Conservation (phyloP, 2,888 invertebrate species). For the Machimus rusticus region DNA sequence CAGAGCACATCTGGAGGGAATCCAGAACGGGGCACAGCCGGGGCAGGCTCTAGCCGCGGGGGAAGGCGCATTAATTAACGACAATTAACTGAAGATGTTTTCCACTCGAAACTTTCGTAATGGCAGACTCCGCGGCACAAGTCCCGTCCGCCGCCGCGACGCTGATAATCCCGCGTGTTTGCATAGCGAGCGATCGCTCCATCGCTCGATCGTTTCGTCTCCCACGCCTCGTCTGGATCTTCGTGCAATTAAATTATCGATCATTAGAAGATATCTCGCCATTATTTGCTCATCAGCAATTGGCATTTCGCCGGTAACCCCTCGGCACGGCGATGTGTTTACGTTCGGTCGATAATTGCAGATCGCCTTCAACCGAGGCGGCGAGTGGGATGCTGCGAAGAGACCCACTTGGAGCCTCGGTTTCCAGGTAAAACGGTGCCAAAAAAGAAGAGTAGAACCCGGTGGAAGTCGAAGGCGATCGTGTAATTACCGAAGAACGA, state of each 20-base stretch:
- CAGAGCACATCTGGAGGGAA: background rate
- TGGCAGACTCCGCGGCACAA: slow-evolving; percentile 2
- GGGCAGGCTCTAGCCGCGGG: background rate
- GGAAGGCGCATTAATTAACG: slow-evolving; percentile 20
- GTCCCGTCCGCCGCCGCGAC: background rate
- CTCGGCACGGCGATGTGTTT: background rate
- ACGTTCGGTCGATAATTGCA: slow-evolving; percentile 8
- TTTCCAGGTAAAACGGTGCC: slow-evolving; percentile 2
- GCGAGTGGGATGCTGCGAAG: background rate
- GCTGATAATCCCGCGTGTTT: background rate
- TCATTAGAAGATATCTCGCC: slow-evolving; percentile 17
- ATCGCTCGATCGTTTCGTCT: too few species aligned
- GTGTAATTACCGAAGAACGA: slow-evolving; percentile 13
- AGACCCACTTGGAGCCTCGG: background rate
- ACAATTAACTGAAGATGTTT: slow-evolving; percentile 29
- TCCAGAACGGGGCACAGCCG: background rate
- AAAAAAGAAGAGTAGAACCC: background rate
- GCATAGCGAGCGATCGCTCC: background rate
- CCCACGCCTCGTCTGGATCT: background rate
- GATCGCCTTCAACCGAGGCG: slow-evolving; percentile 5
- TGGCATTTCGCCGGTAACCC: background rate
- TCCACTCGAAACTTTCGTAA: background rate
- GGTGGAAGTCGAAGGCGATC: background rate
- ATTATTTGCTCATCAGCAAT: slow-evolving; percentile 30
- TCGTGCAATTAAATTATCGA: slow-evolving; percentile 38